Percentiles rank a stretch among this genome's conserved stretches.
Evolutionary conservation across 2,797 vertebrate species (phyloP).

Genomic region (Poeciliopsis turneri): DNA sequence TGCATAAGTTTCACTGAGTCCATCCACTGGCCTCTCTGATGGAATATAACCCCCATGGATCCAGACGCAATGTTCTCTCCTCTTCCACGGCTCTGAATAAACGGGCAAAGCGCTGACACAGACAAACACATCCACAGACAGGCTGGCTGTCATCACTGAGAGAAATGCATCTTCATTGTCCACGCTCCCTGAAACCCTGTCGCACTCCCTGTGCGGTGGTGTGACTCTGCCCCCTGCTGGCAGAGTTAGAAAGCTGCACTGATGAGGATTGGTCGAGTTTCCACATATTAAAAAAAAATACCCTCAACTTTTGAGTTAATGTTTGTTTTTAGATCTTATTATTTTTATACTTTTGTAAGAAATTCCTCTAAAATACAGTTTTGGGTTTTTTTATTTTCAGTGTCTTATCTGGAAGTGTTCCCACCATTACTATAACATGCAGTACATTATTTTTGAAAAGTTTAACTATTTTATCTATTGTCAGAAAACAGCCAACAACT

Average conservation of each 20-base stretch:
- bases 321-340: background rate
- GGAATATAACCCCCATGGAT: background rate
- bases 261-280: too few relatives aligned
- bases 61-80: background rate
- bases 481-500: too few relatives aligned
- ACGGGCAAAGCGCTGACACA: slow-evolving; percentile 11
- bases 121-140: slow-evolving; percentile 6
- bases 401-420: too few relatives aligned
- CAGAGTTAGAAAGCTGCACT: background rate
- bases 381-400: too few relatives aligned
- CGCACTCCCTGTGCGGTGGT: background rate
- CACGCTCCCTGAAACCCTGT: background rate
- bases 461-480: too few relatives aligned
- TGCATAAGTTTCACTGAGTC: slow-evolving; percentile 17
- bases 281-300: background rate
- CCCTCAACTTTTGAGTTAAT: background rate
- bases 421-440: too few relatives aligned
- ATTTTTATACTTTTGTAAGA: too few relatives aligned
- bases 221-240: slow-evolving; percentile 57
- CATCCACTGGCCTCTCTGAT: slow-evolving; percentile 25
- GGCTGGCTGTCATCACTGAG: background rate
- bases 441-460: too few relatives aligned
- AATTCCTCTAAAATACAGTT: too few relatives aligned
- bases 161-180: background rate
- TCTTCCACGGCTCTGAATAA: background rate